Conservation (phyloP, 2,113 vertebrate genomes). For the Melanerpes formicivorus region DNA sequence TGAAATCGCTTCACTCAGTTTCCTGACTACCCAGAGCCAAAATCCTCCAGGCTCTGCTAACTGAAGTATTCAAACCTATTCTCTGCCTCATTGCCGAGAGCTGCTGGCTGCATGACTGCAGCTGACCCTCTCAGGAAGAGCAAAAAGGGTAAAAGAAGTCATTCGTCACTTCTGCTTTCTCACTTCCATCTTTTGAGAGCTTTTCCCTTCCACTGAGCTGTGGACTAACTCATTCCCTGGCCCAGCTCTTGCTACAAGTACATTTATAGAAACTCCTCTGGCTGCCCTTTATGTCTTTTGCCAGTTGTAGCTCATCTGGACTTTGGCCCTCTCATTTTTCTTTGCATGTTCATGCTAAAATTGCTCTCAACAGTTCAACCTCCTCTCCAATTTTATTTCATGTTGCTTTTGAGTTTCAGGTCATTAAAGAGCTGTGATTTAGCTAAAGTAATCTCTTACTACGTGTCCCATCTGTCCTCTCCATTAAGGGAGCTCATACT, state of each 20-base stretch:
- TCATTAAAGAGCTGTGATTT: not conserved
- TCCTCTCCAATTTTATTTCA: conserved; percentile 10
- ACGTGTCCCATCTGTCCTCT: conserved; percentile 41
- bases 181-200: conserved; percentile 38
- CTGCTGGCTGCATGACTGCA: not conserved
- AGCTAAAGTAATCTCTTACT: conserved; percentile 32
- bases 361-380: not conserved
- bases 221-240: conserved; percentile 21
- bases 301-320: conserved; percentile 51
- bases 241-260: conserved; percentile 20
- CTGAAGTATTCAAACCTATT: not conserved
- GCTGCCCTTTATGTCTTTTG: conserved; percentile 36
- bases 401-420: conserved; percentile 44
- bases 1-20: conserved; percentile 35
- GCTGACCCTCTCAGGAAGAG: conserved; percentile 34
- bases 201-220: conserved; percentile 16
- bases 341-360: conserved; percentile 24
- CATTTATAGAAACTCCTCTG: conserved; percentile 16
- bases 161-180: conserved; percentile 46
- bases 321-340: conserved; percentile 33
- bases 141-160: conserved; percentile 16
- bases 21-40: not conserved
- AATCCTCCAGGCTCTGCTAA: conserved; percentile 20
- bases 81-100: not conserved
- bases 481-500: conserved; percentile 34